Percentiles rank a stretch among this genome's conserved stretches.
Conservation (phyloP, 2,113 vertebrate species). For the Onychostoma macrolepis region DNA sequence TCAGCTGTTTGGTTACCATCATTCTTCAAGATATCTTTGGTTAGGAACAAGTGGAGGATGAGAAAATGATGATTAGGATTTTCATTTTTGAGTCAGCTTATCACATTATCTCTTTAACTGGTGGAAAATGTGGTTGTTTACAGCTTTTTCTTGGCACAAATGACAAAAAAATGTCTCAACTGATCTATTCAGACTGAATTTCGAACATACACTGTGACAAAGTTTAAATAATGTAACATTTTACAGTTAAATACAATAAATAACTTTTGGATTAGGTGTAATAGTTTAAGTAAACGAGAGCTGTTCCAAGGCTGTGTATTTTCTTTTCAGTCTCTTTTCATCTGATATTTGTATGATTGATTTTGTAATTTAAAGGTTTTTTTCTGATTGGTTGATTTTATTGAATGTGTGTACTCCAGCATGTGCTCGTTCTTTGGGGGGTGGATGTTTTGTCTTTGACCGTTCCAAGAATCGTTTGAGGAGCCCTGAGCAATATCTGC, state of each 20-base stretch:
- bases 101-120: background rate
- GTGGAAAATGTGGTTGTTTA: background rate
- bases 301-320: background rate
- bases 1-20: no score
- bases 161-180: background rate
- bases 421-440: background rate
- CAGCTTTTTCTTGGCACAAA: background rate
- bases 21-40: no score
- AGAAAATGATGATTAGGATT: background rate
- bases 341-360: background rate
- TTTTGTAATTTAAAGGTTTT: background rate
- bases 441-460: conserved; percentile 16
- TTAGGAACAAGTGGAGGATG: no score
- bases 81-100: no score
- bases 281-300: background rate
- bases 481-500: background rate
- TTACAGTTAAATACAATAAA: background rate
- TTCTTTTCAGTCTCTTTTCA: background rate
- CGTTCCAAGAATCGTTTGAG: background rate
- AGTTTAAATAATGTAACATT: background rate
- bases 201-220: background rate
- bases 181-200: background rate
- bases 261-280: background rate
- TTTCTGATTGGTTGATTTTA: background rate
- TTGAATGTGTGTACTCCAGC: background rate